phyloP scores from a whole-genome alignment of 1,140 invertebrate species.

The Solen grandis region DNA sequence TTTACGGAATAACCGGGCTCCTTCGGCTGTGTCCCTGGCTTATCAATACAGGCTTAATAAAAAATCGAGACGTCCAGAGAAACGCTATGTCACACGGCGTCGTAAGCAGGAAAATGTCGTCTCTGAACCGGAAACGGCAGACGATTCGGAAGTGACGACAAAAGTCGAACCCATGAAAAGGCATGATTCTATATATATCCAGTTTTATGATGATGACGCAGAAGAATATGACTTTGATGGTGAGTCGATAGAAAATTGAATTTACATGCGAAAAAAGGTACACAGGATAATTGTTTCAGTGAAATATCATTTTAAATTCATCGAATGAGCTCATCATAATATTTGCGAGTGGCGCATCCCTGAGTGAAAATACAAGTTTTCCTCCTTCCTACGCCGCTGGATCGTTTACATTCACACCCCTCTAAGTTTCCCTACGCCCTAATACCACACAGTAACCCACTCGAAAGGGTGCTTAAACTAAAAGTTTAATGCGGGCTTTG shows the following conservation, averaged over 20 bases:
- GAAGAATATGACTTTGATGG: conserved; percentile 48
- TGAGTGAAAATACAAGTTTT: neutral
- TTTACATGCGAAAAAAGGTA: neutral
- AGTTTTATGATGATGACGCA: neutral
- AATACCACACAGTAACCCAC: too few relatives aligned
- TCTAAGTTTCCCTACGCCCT: too few relatives aligned
- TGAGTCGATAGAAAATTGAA: neutral
- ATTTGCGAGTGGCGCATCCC: neutral
- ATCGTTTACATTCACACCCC: neutral
- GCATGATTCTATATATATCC: neutral
- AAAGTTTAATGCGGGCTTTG: too few relatives aligned
- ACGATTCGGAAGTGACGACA: neutral
- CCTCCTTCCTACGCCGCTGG: neutral
- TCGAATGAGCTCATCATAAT: neutral
- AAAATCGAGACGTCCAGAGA: conserved; percentile 7
- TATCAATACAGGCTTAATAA: conserved; percentile 15
- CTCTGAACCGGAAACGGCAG: neutral
- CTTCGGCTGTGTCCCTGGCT: conserved; percentile 16
- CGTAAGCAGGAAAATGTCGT: neutral
- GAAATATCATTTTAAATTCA: neutral
- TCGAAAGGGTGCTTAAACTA: too few relatives aligned
- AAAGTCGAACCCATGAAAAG: neutral
- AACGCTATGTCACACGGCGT: neutral
- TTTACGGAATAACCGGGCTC: conserved; percentile 10
- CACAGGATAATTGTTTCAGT: neutral